Conservation (phyloP, 2,888 invertebrate genomes). For the Coelopa pilipes region DNA sequence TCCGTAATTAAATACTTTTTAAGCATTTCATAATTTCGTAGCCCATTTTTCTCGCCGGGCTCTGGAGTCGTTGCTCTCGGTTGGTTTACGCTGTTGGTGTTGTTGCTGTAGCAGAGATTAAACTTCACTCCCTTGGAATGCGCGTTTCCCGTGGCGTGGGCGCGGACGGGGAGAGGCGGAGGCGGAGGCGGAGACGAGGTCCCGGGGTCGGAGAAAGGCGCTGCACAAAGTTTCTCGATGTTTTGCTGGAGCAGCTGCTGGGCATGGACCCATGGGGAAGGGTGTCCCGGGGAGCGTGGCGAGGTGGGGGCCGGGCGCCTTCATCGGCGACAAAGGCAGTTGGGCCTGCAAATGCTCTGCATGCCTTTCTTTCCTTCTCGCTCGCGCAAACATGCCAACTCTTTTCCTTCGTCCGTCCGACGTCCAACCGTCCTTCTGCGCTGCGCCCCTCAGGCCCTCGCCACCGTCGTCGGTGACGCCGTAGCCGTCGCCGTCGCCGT, state of each 20-base stretch:
- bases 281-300: background rate
- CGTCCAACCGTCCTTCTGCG: too few relatives aligned
- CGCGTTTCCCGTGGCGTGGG: background rate
- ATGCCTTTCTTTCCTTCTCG: background rate
- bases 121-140: too few relatives aligned
- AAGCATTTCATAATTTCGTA: constrained; percentile 30
- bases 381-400: background rate
- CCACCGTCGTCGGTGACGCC: background rate
- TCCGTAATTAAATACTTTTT: constrained; percentile 33
- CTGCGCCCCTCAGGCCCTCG: background rate
- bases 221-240: constrained; percentile 12
- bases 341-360: constrained; percentile 21
- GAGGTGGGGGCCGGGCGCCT: background rate
- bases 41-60: background rate
- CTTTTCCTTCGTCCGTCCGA: background rate
- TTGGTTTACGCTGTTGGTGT: too few relatives aligned
- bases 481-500: background rate
- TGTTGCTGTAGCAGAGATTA: too few relatives aligned
- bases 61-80: too few relatives aligned
- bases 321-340: constrained; percentile 3
- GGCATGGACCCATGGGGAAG: background rate
- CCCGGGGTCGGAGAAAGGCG: background rate
- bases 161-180: background rate
- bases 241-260: constrained; percentile 12
- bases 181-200: background rate